Evolutionary conservation across 2,113 vertebrate genomes (phyloP).

Genomic region (Cyanoderma ruficeps): DNA sequence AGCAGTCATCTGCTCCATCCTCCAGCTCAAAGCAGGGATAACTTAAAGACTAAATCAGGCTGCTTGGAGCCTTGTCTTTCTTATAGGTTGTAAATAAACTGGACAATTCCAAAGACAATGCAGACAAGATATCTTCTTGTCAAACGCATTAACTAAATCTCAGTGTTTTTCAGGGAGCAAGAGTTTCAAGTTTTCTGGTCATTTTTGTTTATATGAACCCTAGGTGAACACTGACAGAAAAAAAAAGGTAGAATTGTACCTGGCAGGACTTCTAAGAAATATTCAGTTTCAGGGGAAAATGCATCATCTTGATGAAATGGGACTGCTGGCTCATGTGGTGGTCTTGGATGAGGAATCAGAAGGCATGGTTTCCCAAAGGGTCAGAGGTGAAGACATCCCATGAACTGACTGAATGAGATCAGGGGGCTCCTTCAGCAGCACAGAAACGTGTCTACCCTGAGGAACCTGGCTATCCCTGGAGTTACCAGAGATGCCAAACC

Average conservation of each 20-base stretch:
- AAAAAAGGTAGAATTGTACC: background rate
- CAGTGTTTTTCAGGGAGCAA: background rate
- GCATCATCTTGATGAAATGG: background rate
- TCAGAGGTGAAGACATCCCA: background rate
- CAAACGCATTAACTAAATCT: background rate
- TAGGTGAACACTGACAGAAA: background rate
- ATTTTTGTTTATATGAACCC: background rate
- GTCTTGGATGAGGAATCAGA: background rate
- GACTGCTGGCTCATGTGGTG: background rate
- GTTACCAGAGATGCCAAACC: background rate
- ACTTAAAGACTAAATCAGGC: background rate
- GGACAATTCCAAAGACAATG: background rate
- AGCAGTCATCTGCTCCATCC: background rate
- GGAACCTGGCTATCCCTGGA: background rate
- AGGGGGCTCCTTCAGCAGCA: background rate
- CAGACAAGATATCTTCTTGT: background rate
- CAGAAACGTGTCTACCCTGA: background rate
- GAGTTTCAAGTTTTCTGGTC: background rate
- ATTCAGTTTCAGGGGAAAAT: background rate
- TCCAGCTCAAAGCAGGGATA: background rate
- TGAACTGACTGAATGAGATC: background rate
- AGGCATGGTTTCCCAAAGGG: background rate
- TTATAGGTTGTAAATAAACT: background rate
- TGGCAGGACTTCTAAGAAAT: background rate
- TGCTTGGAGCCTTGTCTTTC: background rate